Conservation (phyloP, 2,888 invertebrate species). For the Actias luna region DNA sequence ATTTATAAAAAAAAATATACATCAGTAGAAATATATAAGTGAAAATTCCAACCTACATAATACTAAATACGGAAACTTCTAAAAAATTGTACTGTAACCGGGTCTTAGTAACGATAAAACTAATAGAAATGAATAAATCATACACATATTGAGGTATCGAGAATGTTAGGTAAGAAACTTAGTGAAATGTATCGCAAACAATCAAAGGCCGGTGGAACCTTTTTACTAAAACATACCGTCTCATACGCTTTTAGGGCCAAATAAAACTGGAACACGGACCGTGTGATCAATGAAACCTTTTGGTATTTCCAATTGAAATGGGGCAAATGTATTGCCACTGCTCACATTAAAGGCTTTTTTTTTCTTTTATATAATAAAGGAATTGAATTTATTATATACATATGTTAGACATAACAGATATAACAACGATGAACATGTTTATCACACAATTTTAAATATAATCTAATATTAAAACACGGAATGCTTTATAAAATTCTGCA, state of each 20-base stretch:
- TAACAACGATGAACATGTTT: not conserved
- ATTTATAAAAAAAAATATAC: not conserved
- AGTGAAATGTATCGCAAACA: conserved; percentile 56
- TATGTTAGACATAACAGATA: not conserved
- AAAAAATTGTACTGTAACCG: not conserved
- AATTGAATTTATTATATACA: conserved; percentile 8
- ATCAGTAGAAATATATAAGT: not conserved
- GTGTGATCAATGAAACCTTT: conserved; percentile 58
- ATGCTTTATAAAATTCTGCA: not conserved
- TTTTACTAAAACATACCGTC: conserved; percentile 57
- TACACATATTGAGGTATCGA: conserved; percentile 22
- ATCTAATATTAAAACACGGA: not conserved
- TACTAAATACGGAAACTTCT: not conserved
- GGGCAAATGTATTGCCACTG: conserved; percentile 15
- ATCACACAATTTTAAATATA: not conserved
- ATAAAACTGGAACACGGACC: conserved; percentile 51
- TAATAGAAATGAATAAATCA: conserved; percentile 44
- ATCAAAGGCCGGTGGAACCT: conserved; percentile 65
- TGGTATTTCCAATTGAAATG: conserved; percentile 26
- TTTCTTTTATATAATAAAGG: conserved; percentile 13
- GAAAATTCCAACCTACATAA: not conserved
- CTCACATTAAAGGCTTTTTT: conserved; percentile 7
- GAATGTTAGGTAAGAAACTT: conserved; percentile 31
- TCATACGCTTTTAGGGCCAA: conserved; percentile 55
- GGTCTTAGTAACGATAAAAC: not conserved